Evolutionary conservation across 1,140 invertebrate genomes (phyloP).

Genomic region (Ridgeia piscesae): DNA sequence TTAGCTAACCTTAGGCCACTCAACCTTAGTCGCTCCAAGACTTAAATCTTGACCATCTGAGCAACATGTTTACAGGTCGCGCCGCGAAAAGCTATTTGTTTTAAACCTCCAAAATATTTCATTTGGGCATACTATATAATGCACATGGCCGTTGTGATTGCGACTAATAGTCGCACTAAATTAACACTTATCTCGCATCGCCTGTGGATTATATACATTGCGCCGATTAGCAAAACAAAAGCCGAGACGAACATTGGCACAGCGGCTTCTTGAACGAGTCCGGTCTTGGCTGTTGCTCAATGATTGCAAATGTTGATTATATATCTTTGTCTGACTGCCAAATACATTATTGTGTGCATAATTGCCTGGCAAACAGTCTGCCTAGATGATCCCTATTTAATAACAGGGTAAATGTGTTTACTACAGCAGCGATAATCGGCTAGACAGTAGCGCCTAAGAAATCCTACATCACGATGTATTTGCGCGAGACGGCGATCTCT

Average conservation of each 20-base stretch:
- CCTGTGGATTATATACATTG: background rate
- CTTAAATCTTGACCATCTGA: background rate
- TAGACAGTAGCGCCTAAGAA: background rate
- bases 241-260: background rate
- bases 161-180: background rate
- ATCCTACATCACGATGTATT: background rate
- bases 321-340: background rate
- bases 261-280: background rate
- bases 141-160: background rate
- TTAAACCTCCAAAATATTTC: background rate
- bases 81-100: background rate
- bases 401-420: background rate
- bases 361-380: background rate
- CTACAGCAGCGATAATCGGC: background rate
- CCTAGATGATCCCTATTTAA: background rate
- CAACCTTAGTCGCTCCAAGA: background rate
- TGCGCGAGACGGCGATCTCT: background rate
- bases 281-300: background rate
- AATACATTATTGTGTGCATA: background rate
- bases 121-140: background rate
- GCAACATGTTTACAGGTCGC: background rate
- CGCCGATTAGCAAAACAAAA: background rate
- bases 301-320: constrained; percentile 1
- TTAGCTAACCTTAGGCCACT: background rate
- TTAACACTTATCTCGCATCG: background rate